Base-by-base conservation (phyloP, 2,888 invertebrate genomes). In the Dugesia japonica region DNA sequence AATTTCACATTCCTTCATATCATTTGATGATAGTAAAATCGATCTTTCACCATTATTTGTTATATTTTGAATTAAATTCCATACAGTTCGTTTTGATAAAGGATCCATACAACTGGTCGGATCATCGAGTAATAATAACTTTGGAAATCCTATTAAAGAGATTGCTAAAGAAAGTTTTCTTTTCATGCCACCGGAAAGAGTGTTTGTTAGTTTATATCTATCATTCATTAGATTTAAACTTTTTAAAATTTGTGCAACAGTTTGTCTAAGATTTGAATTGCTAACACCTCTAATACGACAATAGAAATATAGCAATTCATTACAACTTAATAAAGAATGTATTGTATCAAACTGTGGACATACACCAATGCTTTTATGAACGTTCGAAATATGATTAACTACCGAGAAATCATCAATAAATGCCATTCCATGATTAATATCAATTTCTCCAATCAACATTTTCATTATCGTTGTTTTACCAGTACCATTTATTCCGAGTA, bases 271-370 rank as follows among this genome's bases (percentile, higher is more conserved):
- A 75, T 83, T 81, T 20, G 81, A 80, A 9, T 80, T 80, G n/a
- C 82, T 82, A 20, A 91, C 87, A 0, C 92, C 92, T 1, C 91
- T 87, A 73, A 94, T 85, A 17, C 88, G 85, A 0, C 90, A 90
- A 85, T 91, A 89, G 73, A 91, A 85, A 76, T 84, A 85, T 38
- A 94, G 86, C 82, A 90, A 89, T 83, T 92, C 89, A 76, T 87
- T 85, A 0, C 91, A 90, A 20, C 91, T 91, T 81, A 92, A 87
- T 80, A 89, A 89, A 78, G 87, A 88, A 82, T 92, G 90, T 42
- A 93, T 85, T 0, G 91, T 90, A 84, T 90, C 89, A 83, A 89
- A 89, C 86, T 94, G 94, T 0, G 94, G 93, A 84, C 94, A 94
- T 85, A 94, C 94, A 26, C 92, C 92, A 82, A 93, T 88, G 79